Percentiles rank a stretch among this genome's conserved stretches.
phyloP scores from a whole-genome alignment of 1,140 invertebrate species.

The Magallana ariakensis region DNA sequence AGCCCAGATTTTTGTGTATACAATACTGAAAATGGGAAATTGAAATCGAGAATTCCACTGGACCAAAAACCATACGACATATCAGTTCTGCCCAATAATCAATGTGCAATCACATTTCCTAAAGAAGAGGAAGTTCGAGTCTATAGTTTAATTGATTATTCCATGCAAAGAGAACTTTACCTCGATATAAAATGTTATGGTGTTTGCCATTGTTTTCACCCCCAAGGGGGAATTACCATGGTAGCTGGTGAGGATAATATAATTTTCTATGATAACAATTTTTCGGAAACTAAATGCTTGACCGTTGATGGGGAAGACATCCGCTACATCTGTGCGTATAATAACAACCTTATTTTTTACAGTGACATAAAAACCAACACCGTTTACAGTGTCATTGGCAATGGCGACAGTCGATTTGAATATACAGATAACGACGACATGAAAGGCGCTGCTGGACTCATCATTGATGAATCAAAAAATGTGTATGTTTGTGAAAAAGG shows the following conservation, averaged over 20 bases:
- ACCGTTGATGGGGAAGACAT: not conserved
- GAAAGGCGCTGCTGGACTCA: not conserved
- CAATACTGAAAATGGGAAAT: not conserved
- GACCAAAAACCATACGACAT: not conserved
- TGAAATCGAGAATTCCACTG: not conserved
- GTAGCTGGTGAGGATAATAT: not conserved
- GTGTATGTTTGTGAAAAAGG: slow-evolving; percentile 6
- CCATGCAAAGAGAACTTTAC: not conserved
- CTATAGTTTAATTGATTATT: not conserved
- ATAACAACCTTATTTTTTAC: slow-evolving; percentile 13
- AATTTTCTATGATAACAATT: not conserved
- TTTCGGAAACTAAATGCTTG: not conserved
- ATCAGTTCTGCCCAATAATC: not conserved
- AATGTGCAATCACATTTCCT: slow-evolving; percentile 6
- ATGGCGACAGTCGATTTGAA: not conserved
- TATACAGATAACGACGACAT: not conserved
- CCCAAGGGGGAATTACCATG: not conserved
- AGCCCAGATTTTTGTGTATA: not conserved
- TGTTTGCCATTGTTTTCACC: not conserved
- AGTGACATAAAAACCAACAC: not conserved
- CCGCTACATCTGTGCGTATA: not conserved
- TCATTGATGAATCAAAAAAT: slow-evolving; percentile 6
- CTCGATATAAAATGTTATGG: not conserved
- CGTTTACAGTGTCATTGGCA: not conserved
- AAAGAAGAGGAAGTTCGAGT: not conserved